Base-by-base conservation (phyloP, 1,140 invertebrate genomes). In the Bombus pyrosoma region DNA sequence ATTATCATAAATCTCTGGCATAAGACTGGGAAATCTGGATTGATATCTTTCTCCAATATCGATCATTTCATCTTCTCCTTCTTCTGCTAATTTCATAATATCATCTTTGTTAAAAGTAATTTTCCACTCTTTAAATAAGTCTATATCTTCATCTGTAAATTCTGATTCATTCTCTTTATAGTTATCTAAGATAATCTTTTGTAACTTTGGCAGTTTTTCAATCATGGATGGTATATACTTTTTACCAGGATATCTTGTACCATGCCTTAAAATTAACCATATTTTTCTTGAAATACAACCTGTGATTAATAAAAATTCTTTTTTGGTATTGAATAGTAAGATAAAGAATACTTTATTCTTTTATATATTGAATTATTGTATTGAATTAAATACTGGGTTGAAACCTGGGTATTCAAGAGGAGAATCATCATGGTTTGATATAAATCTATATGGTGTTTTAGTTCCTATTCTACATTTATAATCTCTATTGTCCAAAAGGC, bases 201-300 rank as follows among this genome's bases (percentile, higher is more conserved):
- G 93, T 32, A 97, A 88, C 47, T 93, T 59, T 12, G 94, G 93
- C 9, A 97, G 89, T 62, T 94, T 88, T 15, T 94, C 86, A 72
- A 95, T 95, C 89, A 97, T 96, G 41, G 90, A 89, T 18, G 93
- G 86, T 72, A 97, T 96, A 6, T 96, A 92, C 81, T 96, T 95
- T 76, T 93, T 92, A 69, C 95, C 95, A 15, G 97, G 97, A 93
- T 96, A 96, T 81, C 97, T 95, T 37, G 97, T 97, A 18, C 97
- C 97, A 94, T 97, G 97, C 43, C 97, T 95, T 37, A 97, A 91
- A 8, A 97, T 88, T 73, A 96, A 95, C 97, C 97, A 97, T 66
- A 97, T 95, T 89, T 97, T 96, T 76, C 94, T 94, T 32, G 96
- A 93, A 39, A 90, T 89, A 93, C 97, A 97, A 86, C 95, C 97